A percentile compares a stretch with the other conserved stretches of the same genome.
Conservation (phyloP, 2,888 invertebrate species). For the Apamea crenata region DNA sequence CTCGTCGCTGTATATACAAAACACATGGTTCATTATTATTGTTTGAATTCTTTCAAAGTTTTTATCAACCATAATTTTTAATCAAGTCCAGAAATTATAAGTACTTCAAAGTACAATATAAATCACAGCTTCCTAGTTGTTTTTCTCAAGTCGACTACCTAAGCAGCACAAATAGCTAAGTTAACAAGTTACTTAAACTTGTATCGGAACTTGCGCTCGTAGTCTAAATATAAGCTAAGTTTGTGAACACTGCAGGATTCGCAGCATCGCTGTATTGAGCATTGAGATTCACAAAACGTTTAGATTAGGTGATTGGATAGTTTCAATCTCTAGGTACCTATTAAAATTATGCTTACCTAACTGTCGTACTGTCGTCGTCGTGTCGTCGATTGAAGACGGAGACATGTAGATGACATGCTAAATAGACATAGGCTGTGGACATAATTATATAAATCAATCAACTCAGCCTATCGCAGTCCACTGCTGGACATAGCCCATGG, state of each 20-base stretch:
- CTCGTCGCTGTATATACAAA: background rate
- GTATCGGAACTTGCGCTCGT: conserved; percentile 21
- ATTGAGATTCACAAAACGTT: conserved; percentile 24
- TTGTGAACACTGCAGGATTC: conserved; percentile 25
- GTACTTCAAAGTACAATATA: background rate
- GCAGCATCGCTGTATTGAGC: conserved; percentile 6
- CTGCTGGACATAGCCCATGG: too few species aligned
- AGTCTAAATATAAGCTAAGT: conserved; percentile 32
- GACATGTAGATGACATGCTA: background rate
- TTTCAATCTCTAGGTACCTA: background rate
- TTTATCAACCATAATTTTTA: too few species aligned
- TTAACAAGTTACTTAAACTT: conserved; percentile 29
- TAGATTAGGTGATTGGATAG: conserved; percentile 15
- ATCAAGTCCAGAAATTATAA: background rate
- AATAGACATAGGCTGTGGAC: background rate
- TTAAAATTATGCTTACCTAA: background rate
- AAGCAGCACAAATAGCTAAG: conserved; percentile 25
- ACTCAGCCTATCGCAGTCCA: too few species aligned
- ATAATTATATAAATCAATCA: background rate
- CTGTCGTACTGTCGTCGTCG: too few species aligned
- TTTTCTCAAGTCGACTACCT: background rate
- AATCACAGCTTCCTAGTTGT: background rate
- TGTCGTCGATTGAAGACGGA: background rate
- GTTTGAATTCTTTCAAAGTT: background rate
- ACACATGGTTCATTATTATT: background rate